Conservation (phyloP, 1,140 invertebrate genomes). For the Chironomus tepperi region DNA sequence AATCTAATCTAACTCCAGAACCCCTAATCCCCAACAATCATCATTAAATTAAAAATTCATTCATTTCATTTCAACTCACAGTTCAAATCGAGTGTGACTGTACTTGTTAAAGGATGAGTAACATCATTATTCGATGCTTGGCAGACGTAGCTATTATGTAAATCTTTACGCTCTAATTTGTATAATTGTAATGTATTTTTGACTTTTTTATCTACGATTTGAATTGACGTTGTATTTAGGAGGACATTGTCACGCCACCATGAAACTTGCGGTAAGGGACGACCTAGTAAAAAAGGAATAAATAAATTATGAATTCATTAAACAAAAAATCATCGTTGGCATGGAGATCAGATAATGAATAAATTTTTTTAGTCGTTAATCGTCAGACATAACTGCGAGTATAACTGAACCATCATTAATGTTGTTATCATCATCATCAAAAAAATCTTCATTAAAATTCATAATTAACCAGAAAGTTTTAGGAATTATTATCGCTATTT, state of each 20-base stretch:
- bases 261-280: slow-evolving; percentile 66
- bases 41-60: background rate
- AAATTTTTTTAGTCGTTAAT: no score
- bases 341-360: no score
- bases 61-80: slow-evolving; percentile 49
- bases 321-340: no score
- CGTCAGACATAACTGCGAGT: no score
- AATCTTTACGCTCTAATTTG: slow-evolving; percentile 54
- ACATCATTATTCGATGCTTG: slow-evolving; percentile 71
- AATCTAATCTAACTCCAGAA: no score
- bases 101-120: slow-evolving; percentile 59
- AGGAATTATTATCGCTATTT: no score
- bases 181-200: slow-evolving; percentile 57
- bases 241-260: slow-evolving; percentile 77
- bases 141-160: slow-evolving; percentile 60
- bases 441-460: no score
- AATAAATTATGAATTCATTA: background rate
- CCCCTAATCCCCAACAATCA: no score
- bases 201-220: slow-evolving; percentile 52
- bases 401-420: no score
- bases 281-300: slow-evolving; percentile 46
- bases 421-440: no score
- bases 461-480: no score
- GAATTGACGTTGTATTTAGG: slow-evolving; percentile 57
- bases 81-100: slow-evolving; percentile 67